Conservation (phyloP, 2,797 vertebrate species). For the Lerista edwardsae region DNA sequence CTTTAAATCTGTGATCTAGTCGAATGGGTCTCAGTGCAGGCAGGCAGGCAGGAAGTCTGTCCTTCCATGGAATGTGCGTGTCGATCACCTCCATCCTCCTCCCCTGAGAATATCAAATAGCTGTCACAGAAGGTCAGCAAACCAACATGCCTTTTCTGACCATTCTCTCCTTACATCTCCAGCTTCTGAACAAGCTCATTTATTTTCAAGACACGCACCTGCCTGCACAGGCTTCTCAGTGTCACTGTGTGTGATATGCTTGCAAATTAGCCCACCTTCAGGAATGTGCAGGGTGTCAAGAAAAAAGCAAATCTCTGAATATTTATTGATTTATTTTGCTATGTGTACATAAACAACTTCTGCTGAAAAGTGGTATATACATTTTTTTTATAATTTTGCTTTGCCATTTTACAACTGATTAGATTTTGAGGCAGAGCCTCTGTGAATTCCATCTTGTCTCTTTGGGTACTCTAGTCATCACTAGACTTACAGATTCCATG, state of each 20-base stretch:
- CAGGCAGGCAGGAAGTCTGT: not conserved
- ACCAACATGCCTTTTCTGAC: not conserved
- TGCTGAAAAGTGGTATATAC: too few species aligned
- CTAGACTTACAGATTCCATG: not conserved
- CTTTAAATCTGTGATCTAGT: not conserved
- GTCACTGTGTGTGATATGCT: not conserved
- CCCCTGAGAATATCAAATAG: not conserved
- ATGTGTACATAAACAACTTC: too few species aligned
- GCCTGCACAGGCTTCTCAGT: conserved; percentile 13
- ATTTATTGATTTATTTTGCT: not conserved
- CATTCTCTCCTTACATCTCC: not conserved
- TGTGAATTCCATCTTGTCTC: conserved; percentile 3
- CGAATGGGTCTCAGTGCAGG: not conserved
- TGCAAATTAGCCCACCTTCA: conserved; percentile 1
- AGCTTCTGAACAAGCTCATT: not conserved
- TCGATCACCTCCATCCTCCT: not conserved
- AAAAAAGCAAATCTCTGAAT: conserved; percentile 25
- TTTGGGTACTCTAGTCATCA: not conserved
- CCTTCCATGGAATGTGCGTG: not conserved
- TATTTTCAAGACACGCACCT: conserved; percentile 2
- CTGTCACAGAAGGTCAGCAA: not conserved
- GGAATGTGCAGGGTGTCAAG: not conserved
- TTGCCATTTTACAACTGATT: conserved; percentile 32
- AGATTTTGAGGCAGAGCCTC: not conserved
- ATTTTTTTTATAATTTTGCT: not conserved